Evolutionary conservation across 2,113 vertebrate species (phyloP).

Genomic region (Tylochromis polylepis): DNA sequence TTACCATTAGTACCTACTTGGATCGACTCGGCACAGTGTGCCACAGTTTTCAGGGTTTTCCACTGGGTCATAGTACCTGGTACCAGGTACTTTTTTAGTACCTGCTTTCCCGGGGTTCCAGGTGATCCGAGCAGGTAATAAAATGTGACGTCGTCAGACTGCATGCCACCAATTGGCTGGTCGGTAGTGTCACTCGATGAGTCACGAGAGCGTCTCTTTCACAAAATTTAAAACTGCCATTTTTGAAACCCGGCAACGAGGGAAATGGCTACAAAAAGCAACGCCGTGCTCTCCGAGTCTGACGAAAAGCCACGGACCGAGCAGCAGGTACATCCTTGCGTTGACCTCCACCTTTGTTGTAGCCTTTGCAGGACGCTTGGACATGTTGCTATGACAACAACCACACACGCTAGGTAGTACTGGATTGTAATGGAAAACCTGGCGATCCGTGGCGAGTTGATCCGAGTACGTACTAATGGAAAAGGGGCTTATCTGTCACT

Average conservation of each 20-base stretch:
- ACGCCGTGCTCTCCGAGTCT: background rate
- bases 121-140: background rate
- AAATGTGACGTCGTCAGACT: background rate
- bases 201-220: background rate
- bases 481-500: background rate
- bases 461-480: background rate
- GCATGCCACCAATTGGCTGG: background rate
- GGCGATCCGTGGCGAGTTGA: background rate
- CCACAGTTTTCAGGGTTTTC: background rate
- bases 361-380: background rate
- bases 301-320: background rate
- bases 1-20: background rate
- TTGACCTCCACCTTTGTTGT: background rate
- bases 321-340: background rate
- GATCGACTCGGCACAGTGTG: rapidly evolving
- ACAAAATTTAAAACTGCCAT: background rate
- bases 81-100: background rate
- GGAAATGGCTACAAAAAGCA: background rate
- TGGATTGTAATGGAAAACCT: background rate
- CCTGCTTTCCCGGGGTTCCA: background rate
- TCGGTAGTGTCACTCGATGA: background rate
- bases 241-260: background rate
- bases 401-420: background rate
- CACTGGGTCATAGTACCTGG: background rate
- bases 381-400: rapidly evolving